These are phyloP conservation scores for Pseudorectes ferrugineus DNA, from an alignment of 2,113 vertebrate genomes.

Conservation along the genomic window DNA sequence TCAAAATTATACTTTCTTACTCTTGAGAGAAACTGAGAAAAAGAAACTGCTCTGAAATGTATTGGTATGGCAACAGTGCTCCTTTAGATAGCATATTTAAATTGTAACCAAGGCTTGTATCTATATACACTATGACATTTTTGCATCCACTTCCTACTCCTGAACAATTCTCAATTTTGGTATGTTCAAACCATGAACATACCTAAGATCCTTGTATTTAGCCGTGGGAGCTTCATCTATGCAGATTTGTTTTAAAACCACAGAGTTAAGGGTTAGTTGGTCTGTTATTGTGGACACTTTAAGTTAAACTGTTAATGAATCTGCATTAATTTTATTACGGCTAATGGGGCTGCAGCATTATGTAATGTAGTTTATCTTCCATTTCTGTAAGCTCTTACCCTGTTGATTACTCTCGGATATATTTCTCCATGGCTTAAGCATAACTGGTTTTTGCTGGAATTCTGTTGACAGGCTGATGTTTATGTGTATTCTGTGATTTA, in stretches of 20 bases:
- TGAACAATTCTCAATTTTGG: neutral
- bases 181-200: neutral
- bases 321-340: neutral
- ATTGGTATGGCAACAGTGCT: neutral
- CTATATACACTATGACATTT: neutral
- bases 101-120: neutral
- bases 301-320: neutral
- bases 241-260: neutral
- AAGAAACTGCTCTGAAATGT: neutral
- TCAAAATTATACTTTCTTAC: neutral
- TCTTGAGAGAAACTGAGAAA: neutral
- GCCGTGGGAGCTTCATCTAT: neutral
- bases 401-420: neutral
- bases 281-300: neutral
- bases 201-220: neutral
- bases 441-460: neutral
- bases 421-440: neutral
- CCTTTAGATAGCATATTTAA: neutral
- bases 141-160: neutral
- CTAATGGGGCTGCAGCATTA: neutral
- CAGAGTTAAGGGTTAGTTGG: neutral
- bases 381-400: neutral
- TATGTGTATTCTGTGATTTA: neutral
- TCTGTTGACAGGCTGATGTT: constrained; percentile 6
- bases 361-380: neutral